Evolutionary conservation across 2,113 vertebrate species (phyloP), one percentile per base, ranked within the genome.

Genomic region (Triplophysa rosa): DNA sequence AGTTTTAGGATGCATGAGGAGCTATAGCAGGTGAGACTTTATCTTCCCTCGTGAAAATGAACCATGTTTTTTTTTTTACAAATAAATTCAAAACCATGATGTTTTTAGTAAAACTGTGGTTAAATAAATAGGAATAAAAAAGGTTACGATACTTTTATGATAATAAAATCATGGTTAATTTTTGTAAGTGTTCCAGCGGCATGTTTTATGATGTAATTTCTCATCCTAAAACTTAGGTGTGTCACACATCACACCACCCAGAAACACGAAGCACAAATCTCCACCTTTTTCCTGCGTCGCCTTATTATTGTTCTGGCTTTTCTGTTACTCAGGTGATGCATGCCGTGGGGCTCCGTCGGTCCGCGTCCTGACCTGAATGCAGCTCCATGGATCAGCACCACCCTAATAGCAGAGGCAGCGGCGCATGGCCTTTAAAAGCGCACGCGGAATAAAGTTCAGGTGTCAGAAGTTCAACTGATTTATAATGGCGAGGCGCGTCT

Each of bases 401-500:
- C 67, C 83, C 85, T 92, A 92, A 91, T 89, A 87, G 88, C 59
- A 12, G 26, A 66, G 86, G 85, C 81, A 82, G 72, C 81, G 11
- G 88, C 87, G 84, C 78, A 84, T 92, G 90, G 89, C 93, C 91
- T 93, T 94, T 92, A 90, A 86, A 87, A 87, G 79, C 67, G 73
- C 69, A 87, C 83, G 54, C 78, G 24, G 85, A 85, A 88, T 91
- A 92, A 94, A 93, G 92, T 94, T 94, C 91, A 93, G 88, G 89
- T 93, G 91, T 92, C 91, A 87, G 88, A 82, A 88, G 91, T 91
- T 92, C 90, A 93, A 93, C 89, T 93, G 91, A 93, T 94, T 94
- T 92, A 94, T 94, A 93, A 93, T 91, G 86, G 89, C 68, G 88
- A 90, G 33, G 54, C 83, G 68, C 78, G 85, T 77, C 42, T 82